Evolutionary conservation across 2,888 invertebrate genomes (phyloP), one percentile per base, ranked within the genome.

Genomic region (Odontocerum albicorne): DNA sequence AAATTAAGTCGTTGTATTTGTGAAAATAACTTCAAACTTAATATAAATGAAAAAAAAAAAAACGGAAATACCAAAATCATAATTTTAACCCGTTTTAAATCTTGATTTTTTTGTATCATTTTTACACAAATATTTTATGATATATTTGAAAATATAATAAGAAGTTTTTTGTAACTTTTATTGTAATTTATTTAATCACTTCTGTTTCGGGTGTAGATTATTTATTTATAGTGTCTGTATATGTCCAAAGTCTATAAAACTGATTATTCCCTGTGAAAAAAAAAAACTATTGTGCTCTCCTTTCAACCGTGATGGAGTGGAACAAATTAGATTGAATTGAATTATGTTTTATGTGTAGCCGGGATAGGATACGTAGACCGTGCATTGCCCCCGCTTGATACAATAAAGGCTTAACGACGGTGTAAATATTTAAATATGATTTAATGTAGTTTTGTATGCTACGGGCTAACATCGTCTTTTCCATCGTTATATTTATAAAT

Each of bases 321-420:
- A 35, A 35, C 46, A 46, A 46, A 46, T 46, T 46, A 32, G 46
- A 46, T 46, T 20, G 19, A 44, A 44, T 44, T 44, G 46, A 46
- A 46, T 46, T 35, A 46, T 35, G 12, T 35, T 17, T 46, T 13
- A n/a, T 19, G 10, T 27, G 4, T 7, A 27, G 10, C n/a, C 45
- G 13, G 10, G 6, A 10, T 12, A 35, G 4, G 32, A 8, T 13
- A 46, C 6, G 46, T 7, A 4, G 46, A 19, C 20, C 21, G 20
- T 1, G 7, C 12, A n/a, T 20, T 15, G 31, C 10, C 22, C 13
- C 10, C n/a, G n/a, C n/a, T 16, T n/a, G 1, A 3, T 10, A 45
- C 35, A 46, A 46, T 46, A 20, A 31, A 31, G 32, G 12, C 40
- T 40, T 40, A 40, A 40, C 22, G 40, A 40, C 16, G 10, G 8